Conservation (phyloP, 2,797 vertebrate genomes). For the Pipistrellus kuhlii region DNA sequence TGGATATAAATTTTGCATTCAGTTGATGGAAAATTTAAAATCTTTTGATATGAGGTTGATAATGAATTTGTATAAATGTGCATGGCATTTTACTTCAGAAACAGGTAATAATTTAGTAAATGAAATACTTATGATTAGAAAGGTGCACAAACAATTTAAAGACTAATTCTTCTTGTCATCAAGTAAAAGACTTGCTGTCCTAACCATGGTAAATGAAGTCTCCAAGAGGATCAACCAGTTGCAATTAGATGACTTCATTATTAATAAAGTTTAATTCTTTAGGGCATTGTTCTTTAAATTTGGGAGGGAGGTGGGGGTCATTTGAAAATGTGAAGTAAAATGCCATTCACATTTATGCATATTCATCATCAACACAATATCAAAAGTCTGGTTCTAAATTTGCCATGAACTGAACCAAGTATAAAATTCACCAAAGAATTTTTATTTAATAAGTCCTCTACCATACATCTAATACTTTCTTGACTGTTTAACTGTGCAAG, state of each 20-base stretch:
- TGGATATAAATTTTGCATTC: conserved; percentile 57
- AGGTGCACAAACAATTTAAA: conserved; percentile 30
- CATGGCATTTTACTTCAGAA: conserved; percentile 47
- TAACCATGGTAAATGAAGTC: background rate
- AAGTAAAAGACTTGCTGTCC: conserved; percentile 38
- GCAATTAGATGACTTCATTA: background rate
- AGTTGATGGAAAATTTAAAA: conserved; percentile 48
- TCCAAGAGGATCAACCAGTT: conserved; percentile 11
- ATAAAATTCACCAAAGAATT: background rate
- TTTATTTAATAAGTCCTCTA: background rate
- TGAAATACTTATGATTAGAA: conserved; percentile 58
- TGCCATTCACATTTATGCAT: background rate
- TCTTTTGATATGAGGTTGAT: conserved; percentile 47
- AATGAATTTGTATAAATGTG: background rate
- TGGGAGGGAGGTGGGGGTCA: background rate
- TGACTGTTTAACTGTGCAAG: background rate
- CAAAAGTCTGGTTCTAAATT: conserved; percentile 49
- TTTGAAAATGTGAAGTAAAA: conserved; percentile 55
- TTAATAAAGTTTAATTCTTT: background rate
- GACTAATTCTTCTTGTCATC: conserved; percentile 36
- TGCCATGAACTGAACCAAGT: background rate
- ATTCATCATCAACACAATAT: conserved; percentile 47
- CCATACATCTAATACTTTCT: background rate
- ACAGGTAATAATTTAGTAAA: conserved; percentile 55
- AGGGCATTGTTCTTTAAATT: conserved; percentile 26